Evolutionary conservation across 2,888 invertebrate species (phyloP).

Genomic region (Xylota segnis): DNA sequence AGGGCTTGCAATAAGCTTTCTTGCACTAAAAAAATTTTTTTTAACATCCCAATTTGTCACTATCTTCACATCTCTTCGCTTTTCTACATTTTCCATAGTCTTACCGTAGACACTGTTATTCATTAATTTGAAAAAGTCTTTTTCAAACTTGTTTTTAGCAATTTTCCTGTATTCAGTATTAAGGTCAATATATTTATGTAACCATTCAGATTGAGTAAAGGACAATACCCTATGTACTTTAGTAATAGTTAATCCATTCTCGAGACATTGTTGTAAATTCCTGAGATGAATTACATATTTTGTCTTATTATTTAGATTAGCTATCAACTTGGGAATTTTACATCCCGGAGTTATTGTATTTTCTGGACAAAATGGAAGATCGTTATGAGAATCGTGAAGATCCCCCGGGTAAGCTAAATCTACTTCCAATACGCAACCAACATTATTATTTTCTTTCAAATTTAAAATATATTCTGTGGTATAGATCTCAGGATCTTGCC

Average conservation of each 20-base stretch:
- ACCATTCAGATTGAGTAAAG: slow-evolving; percentile 79
- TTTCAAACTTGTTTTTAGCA: slow-evolving; percentile 45
- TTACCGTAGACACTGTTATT: slow-evolving; percentile 79
- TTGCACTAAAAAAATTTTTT: slow-evolving; percentile 28
- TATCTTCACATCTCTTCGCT: slow-evolving; percentile 70
- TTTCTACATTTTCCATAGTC: slow-evolving; percentile 77
- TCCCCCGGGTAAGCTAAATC: too few species aligned
- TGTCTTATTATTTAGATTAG: slow-evolving; percentile 66
- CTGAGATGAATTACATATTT: slow-evolving; percentile 78
- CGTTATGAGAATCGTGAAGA: too few species aligned
- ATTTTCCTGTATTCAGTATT: background rate
- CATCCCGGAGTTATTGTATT: slow-evolving; percentile 65
- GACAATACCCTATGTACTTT: slow-evolving; percentile 78
- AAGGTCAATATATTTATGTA: slow-evolving; percentile 76
- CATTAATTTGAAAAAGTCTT: slow-evolving; percentile 81
- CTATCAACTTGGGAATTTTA: slow-evolving; percentile 53
- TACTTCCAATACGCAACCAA: too few species aligned
- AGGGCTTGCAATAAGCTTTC: slow-evolving; percentile 77
- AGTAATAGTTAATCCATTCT: slow-evolving; percentile 77
- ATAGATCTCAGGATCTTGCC: too few species aligned
- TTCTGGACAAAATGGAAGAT: too few species aligned
- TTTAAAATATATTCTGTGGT: too few species aligned
- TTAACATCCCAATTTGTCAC: slow-evolving; percentile 58
- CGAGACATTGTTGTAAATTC: slow-evolving; percentile 77
- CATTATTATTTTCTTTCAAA: too few species aligned